Conservation (phyloP, 2,888 invertebrate species). For the Drosophila greeni region DNA sequence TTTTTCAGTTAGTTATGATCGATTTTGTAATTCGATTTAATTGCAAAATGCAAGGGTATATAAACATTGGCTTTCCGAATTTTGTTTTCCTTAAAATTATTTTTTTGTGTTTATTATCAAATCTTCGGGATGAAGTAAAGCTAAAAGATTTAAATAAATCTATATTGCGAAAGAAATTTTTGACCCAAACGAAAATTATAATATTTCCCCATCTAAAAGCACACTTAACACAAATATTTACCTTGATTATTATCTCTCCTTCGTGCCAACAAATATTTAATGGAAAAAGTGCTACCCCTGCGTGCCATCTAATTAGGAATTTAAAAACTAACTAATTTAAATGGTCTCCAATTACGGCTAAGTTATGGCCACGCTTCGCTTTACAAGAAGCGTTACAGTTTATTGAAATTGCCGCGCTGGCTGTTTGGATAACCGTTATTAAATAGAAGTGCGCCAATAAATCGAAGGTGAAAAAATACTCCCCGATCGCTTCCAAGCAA, state of each 20-base stretch:
- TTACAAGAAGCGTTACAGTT: constrained; percentile 5
- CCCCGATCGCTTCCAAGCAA: constrained; percentile 12
- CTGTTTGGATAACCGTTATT: constrained; percentile 12
- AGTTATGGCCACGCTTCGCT: constrained; percentile 7
- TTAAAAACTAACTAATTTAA: constrained; percentile 32
- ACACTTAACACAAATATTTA: not conserved
- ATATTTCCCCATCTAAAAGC: not conserved
- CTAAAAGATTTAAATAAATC: no score
- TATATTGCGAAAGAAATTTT: no score
- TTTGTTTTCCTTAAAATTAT: not conserved
- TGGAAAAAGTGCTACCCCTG: not conserved
- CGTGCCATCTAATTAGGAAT: constrained; percentile 3
- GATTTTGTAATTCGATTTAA: not conserved
- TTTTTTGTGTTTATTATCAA: not conserved
- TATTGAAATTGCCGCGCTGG: constrained; percentile 1
- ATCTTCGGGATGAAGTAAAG: not conserved
- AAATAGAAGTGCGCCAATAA: constrained; percentile 15
- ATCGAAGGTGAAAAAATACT: constrained; percentile 39
- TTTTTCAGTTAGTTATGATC: not conserved
- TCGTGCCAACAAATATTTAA: not conserved
- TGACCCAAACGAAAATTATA: not conserved
- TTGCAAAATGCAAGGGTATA: not conserved
- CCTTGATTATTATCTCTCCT: not conserved
- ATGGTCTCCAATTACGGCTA: constrained; percentile 13
- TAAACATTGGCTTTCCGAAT: not conserved